These are phyloP conservation scores for Diprion similis DNA, from an alignment of 1,140 invertebrate genomes.

Conservation along the genomic window DNA sequence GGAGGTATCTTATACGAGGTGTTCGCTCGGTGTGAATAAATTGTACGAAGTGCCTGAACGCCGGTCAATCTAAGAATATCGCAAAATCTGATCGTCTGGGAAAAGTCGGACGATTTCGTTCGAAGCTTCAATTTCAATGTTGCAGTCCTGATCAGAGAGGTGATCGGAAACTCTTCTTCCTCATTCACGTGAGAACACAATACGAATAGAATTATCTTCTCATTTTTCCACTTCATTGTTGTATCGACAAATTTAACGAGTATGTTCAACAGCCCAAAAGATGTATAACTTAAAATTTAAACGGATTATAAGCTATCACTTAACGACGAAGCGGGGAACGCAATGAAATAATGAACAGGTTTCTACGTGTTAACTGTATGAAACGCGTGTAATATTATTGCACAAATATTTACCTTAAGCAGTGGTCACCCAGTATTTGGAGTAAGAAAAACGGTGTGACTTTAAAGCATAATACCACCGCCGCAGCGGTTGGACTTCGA, in stretches of 20 bases:
- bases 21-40: too few species aligned
- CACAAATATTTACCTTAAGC: neutral
- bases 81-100: too few species aligned
- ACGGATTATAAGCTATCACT: neutral
- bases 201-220: too few species aligned
- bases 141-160: too few species aligned
- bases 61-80: too few species aligned
- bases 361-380: neutral
- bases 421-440: neutral
- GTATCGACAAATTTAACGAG: too few species aligned
- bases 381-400: neutral
- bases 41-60: too few species aligned
- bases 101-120: too few species aligned
- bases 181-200: too few species aligned
- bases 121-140: too few species aligned
- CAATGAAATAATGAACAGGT: neutral
- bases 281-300: neutral
- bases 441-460: neutral
- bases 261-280: neutral
- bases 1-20: neutral
- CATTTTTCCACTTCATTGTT: too few species aligned
- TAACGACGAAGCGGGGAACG: neutral
- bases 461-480: neutral
- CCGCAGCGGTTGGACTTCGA: neutral
- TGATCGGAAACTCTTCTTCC: too few species aligned